phyloP scores from a whole-genome alignment of 2,113 vertebrate species.

The Reinhardtius hippoglossoides region DNA sequence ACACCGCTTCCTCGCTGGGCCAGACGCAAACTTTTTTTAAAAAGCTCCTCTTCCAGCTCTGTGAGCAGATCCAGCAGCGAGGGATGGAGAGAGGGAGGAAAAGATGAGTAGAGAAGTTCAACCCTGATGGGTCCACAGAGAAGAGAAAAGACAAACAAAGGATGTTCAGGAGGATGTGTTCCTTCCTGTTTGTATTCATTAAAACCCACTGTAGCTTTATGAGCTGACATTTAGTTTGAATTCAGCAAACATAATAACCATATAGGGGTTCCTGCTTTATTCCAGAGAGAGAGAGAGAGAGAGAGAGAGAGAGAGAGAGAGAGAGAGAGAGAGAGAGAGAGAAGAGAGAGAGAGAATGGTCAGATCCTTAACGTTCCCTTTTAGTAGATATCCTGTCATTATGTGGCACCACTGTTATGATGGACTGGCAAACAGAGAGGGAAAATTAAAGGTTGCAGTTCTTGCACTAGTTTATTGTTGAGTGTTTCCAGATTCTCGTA shows the following conservation, averaged over 20 bases:
- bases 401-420: too few relatives aligned
- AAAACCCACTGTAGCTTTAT: constrained; percentile 32
- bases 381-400: too few relatives aligned
- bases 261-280: constrained; percentile 1
- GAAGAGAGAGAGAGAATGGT: too few relatives aligned
- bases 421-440: too few relatives aligned
- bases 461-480: too few relatives aligned
- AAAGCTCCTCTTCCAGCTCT: constrained; percentile 14
- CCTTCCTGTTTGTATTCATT: constrained; percentile 41
- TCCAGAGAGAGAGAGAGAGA: too few relatives aligned
- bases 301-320: too few relatives aligned
- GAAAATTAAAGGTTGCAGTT: too few relatives aligned
- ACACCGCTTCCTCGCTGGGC: constrained; percentile 28
- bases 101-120: constrained; percentile 1
- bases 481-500: too few relatives aligned
- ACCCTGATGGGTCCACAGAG: not conserved
- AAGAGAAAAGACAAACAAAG: not conserved
- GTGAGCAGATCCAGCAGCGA: constrained; percentile 31
- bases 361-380: too few relatives aligned
- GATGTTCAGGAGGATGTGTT: not conserved
- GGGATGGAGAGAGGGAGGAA: constrained; percentile 26
- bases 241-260: constrained; percentile 43
- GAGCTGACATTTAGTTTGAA: constrained; percentile 32
- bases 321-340: too few relatives aligned
- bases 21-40: constrained; percentile 32